Conservation (phyloP, 2,888 invertebrate genomes). For the Ectobius pallidus region DNA sequence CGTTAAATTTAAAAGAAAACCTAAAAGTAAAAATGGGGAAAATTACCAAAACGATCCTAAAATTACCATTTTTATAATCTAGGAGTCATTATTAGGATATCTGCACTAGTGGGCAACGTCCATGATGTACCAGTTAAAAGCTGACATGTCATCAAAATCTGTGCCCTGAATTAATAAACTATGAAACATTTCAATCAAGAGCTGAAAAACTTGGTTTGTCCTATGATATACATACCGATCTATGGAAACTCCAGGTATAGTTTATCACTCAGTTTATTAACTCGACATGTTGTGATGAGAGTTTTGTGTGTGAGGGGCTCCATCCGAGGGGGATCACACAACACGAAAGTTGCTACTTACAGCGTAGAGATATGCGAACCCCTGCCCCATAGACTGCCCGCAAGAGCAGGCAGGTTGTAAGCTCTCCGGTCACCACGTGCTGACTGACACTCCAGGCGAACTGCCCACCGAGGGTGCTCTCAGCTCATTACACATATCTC, state of each 20-base stretch:
- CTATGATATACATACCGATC: constrained; percentile 6
- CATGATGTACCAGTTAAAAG: too few relatives aligned
- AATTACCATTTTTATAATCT: too few relatives aligned
- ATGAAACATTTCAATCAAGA: too few relatives aligned
- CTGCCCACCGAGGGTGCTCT: constrained; percentile 15
- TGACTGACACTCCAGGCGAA: constrained; percentile 30
- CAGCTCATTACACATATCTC: constrained; percentile 5
- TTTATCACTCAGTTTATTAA: constrained; percentile 2
- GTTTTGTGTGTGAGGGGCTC: background rate
- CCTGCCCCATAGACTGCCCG: constrained; percentile 26
- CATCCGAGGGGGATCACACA: background rate
- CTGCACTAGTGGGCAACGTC: too few relatives aligned
- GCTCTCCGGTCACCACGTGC: constrained; percentile 31
- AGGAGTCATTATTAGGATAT: too few relatives aligned
- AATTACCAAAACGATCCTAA: too few relatives aligned
- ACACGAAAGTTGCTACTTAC: constrained; percentile 15
- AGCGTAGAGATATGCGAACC: constrained; percentile 13
- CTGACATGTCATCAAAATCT: too few relatives aligned
- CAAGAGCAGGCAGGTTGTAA: background rate
- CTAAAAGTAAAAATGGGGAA: too few relatives aligned
- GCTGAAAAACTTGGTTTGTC: too few relatives aligned
- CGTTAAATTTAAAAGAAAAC: too few relatives aligned
- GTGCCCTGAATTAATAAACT: too few relatives aligned
- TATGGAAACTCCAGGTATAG: background rate
- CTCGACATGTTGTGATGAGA: background rate